phyloP scores from a whole-genome alignment of 1,140 invertebrate species.

The Drosophila cardini region DNA sequence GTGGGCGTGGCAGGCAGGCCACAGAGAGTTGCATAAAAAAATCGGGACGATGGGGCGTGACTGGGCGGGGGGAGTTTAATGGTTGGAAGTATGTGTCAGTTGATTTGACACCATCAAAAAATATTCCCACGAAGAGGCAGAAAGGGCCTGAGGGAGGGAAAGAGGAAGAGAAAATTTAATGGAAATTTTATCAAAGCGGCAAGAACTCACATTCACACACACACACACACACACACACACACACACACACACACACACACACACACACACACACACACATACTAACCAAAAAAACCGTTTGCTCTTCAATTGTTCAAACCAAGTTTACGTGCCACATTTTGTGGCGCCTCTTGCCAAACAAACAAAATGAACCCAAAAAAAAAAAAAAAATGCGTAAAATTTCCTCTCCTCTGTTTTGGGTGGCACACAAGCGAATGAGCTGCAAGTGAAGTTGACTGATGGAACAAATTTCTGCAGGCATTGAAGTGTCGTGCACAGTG shows the following conservation, averaged over 20 bases:
- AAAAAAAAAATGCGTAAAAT: slow-evolving; percentile 3
- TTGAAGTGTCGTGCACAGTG: slow-evolving; percentile 14
- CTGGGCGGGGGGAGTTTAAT: background rate
- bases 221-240: background rate
- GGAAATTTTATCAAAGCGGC: slow-evolving; percentile 17
- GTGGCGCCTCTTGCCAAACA: slow-evolving; percentile 13
- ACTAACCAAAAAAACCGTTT: background rate
- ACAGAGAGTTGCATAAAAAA: slow-evolving; percentile 13
- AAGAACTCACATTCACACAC: background rate
- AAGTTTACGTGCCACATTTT: slow-evolving; percentile 10
- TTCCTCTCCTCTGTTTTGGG: slow-evolving; percentile 2
- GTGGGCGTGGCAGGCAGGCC: slow-evolving; percentile 9
- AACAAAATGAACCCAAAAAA: slow-evolving; percentile 16
- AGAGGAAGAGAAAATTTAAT: slow-evolving; percentile 15
- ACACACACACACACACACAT: background rate
- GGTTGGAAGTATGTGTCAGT: slow-evolving; percentile 3
- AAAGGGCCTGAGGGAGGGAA: too few species aligned
- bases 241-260: background rate
- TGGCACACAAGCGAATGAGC: background rate
- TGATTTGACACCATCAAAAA: slow-evolving; percentile 10
- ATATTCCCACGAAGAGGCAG: slow-evolving; percentile 25
- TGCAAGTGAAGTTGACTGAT: slow-evolving; percentile 52
- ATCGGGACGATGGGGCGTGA: background rate
- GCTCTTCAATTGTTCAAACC: background rate
- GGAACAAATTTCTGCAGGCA: slow-evolving; percentile 26